Percentiles rank a stretch among this genome's conserved stretches.
phyloP scores from a whole-genome alignment of 1,140 invertebrate genomes.

The Aphaenogaster ashmeadi region DNA sequence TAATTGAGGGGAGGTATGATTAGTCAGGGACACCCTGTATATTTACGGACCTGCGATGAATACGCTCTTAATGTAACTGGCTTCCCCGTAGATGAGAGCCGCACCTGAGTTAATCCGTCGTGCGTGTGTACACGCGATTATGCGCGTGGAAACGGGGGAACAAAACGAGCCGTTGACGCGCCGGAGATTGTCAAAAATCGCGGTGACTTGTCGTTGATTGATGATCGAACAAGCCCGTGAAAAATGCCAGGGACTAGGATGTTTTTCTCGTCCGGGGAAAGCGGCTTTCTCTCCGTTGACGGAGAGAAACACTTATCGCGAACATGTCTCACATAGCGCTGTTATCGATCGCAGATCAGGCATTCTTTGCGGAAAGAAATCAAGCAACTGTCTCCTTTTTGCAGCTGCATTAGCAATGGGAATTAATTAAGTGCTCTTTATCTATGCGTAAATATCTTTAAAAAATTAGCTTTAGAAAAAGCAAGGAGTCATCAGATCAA shows the following conservation, averaged over 20 bases:
- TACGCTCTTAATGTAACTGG: constrained; percentile 73
- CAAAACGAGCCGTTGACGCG: constrained; percentile 54
- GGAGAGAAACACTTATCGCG: constrained; percentile 37
- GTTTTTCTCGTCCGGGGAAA: constrained; percentile 54
- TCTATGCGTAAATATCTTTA: not conserved
- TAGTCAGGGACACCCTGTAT: constrained; percentile 48
- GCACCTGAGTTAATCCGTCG: constrained; percentile 60
- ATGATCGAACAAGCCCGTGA: constrained; percentile 41
- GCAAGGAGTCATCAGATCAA: not conserved
- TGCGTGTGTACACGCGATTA: constrained; percentile 53
- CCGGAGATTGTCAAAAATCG: constrained; percentile 54
- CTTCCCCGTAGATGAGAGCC: constrained; percentile 45
- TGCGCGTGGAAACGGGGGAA: constrained; percentile 41
- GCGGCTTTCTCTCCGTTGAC: constrained; percentile 53
- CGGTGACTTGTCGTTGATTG: constrained; percentile 43
- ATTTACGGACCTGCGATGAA: constrained; percentile 66
- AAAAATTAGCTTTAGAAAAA: not conserved
- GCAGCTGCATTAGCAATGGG: not conserved
- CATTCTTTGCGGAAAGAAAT: constrained; percentile 22
- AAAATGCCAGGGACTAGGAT: constrained; percentile 41
- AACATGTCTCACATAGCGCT: not conserved
- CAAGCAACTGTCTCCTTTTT: not conserved
- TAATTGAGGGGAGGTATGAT: not conserved
- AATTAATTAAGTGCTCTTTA: constrained; percentile 6
- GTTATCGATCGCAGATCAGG: constrained; percentile 19